These are phyloP conservation scores for Gymnodraco acuticeps DNA, from an alignment of 2,797 vertebrate species.

Conservation along the genomic window DNA sequence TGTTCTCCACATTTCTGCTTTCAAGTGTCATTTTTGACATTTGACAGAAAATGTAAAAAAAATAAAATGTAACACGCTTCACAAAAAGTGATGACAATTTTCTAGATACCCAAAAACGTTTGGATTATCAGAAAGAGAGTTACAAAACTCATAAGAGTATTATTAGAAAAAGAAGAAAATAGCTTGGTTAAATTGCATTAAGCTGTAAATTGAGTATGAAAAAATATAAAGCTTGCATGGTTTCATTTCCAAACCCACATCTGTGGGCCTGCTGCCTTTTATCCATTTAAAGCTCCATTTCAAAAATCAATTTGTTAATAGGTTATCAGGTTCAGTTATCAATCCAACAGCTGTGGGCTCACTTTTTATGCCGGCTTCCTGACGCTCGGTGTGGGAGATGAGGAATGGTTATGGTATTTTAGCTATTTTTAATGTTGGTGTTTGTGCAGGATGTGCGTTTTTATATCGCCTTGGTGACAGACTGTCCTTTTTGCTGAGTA, in stretches of 20 bases:
- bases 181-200: not conserved
- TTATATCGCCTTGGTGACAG: constrained; percentile 50
- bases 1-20: not conserved
- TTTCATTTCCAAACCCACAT: constrained; percentile 41
- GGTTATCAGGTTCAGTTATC: constrained; percentile 73
- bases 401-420: constrained; percentile 43
- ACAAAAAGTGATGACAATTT: constrained; percentile 19
- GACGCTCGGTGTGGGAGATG: constrained; percentile 42
- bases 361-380: constrained; percentile 50
- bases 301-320: constrained; percentile 75
- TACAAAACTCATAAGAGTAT: not conserved
- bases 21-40: not conserved
- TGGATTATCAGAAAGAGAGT: not conserved
- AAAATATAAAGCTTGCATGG: not conserved
- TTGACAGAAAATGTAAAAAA: constrained; percentile 7
- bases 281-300: constrained; percentile 70
- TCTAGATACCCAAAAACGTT: constrained; percentile 1
- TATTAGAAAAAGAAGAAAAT: constrained; percentile 8
- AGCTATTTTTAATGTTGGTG: constrained; percentile 31
- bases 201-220: not conserved
- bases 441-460: constrained; percentile 12
- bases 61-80: constrained; percentile 4
- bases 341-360: constrained; percentile 49
- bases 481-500: constrained; percentile 67
- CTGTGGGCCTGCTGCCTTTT: constrained; percentile 21